Percentiles rank a stretch among this genome's conserved stretches.
Conservation (phyloP, 2,797 vertebrate genomes). For the Vultur gryphus region DNA sequence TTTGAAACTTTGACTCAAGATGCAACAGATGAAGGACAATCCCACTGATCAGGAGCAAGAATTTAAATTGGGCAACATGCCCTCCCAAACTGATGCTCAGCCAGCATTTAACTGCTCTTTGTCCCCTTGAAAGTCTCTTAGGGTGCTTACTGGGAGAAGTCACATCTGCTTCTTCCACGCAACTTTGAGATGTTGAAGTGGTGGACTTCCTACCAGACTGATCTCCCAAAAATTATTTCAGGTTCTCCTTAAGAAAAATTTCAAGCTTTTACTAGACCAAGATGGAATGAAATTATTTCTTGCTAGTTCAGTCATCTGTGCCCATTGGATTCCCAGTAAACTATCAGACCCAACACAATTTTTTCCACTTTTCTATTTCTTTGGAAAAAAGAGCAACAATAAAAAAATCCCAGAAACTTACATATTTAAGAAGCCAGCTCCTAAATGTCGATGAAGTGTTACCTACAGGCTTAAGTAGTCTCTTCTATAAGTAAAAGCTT, state of each 20-base stretch:
- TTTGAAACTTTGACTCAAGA: not conserved
- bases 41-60: not conserved
- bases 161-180: fast-evolving
- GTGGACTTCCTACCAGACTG: not conserved
- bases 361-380: not conserved
- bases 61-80: not conserved
- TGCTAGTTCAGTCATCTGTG: not conserved
- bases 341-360: not conserved
- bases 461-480: not conserved
- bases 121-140: not conserved
- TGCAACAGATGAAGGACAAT: not conserved
- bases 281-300: not conserved
- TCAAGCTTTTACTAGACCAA: not conserved
- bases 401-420: not conserved
- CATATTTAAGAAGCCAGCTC: not conserved
- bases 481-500: not conserved
- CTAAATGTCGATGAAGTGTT: not conserved
- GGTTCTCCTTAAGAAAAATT: not conserved
- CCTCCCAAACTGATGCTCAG: not conserved
- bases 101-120: not conserved
- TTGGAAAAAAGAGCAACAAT: not conserved
- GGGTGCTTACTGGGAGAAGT: not conserved
- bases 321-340: not conserved
- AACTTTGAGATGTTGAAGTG: not conserved
- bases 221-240: not conserved